Base-by-base conservation (phyloP, 2,113 vertebrate genomes). In the Pygoscelis adeliae region DNA sequence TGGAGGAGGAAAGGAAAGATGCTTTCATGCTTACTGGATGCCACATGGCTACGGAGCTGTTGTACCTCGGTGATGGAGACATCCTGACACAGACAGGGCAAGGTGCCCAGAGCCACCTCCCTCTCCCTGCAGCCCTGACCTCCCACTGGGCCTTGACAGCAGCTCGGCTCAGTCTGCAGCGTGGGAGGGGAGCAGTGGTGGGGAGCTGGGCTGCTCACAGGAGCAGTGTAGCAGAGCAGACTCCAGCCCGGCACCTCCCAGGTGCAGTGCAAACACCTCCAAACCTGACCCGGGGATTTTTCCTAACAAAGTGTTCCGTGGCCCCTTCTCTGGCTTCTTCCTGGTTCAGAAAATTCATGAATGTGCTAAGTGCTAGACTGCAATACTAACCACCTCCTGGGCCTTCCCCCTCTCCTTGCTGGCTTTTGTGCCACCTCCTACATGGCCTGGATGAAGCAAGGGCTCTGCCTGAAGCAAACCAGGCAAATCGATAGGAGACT, bases 11-110 rank as follows among this genome's bases (percentile, higher is more conserved):
- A 50, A 78, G 70, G 50, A 21, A 66, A 38, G 87, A 65, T 30
- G 85, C 13, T 53, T 46, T 79, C 20, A 7, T 9, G n/a, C 22
- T 23, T 30, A 13, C 56, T n/a, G 62, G 83, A 7, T 81, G 50
- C n/a, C 22, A 8, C 53, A 14, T 0, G 26, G 85, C 77, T 52
- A 4, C 0, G 0, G 30, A 70, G 79, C 36, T 63, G 53, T 32
- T 15, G 47, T 23, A n/a, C 1, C 42, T 13, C 25, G 0, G 1
- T 10, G 63, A 10, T 5, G 19, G 22, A 44, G 36, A 9, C 9
- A 29, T 10, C 27, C 36, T 66, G 83, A 21, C 40, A 19, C 22
- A 29, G 76, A 27, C 15, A 76, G 58, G 46, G 46, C 36, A 34
- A 4, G 20, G 65, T 38, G 29, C 25, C 47, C n/a, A 13, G 53